Percentiles rank a stretch among this genome's conserved stretches.
phyloP scores from a whole-genome alignment of 1,140 invertebrate genomes.

The Dryas iulia region DNA sequence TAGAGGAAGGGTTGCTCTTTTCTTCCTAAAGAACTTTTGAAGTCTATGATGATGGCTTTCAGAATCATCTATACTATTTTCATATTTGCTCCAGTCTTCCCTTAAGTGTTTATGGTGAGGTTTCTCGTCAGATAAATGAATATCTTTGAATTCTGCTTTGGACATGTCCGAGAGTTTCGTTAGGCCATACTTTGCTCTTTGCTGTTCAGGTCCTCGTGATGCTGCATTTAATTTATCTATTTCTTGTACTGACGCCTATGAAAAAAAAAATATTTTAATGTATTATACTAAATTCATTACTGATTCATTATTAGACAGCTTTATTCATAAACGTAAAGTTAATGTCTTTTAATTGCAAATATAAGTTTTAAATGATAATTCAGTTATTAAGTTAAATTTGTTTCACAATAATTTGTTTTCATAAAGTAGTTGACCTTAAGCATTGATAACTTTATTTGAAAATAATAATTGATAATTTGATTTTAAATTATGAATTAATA shows the following conservation, averaged over 20 bases:
- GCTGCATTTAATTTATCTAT: constrained; percentile 83
- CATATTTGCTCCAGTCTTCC: constrained; percentile 14
- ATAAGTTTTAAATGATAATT: not conserved
- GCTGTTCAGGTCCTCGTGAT: constrained; percentile 70
- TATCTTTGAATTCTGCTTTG: constrained; percentile 84
- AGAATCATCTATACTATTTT: constrained; percentile 25
- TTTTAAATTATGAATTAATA: not conserved
- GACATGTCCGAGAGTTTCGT: constrained; percentile 89
- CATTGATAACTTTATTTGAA: not conserved
- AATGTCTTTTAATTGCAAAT: too few relatives aligned
- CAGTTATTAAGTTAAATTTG: not conserved
- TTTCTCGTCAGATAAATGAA: constrained; percentile 75
- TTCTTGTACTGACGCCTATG: constrained; percentile 81
- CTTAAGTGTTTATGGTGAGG: constrained; percentile 23
- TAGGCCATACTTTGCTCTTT: constrained; percentile 85
- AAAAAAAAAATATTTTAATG: not conserved
- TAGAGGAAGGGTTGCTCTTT: constrained; percentile 51
- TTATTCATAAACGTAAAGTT: too few relatives aligned
- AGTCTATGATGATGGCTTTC: constrained; percentile 42
- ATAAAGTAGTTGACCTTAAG: not conserved
- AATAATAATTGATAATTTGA: not conserved
- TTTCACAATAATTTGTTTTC: not conserved
- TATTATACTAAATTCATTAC: not conserved
- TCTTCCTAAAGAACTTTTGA: constrained; percentile 49
- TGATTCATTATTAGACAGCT: not conserved